These are phyloP conservation scores for Picathartes gymnocephalus DNA, from an alignment of 2,113 vertebrate species.

Conservation along the genomic window DNA sequence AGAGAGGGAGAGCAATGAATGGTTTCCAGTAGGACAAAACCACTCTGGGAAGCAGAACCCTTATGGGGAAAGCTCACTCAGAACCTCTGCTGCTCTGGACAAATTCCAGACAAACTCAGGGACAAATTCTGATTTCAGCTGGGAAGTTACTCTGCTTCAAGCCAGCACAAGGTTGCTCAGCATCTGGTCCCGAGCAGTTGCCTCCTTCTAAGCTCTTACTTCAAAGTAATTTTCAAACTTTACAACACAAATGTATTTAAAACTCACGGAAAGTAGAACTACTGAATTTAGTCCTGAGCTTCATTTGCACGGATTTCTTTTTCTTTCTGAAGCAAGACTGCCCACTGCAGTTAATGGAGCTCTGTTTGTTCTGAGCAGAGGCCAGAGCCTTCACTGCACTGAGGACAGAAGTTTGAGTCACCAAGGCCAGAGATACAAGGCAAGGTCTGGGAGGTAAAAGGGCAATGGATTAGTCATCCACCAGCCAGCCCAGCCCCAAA, in stretches of 20 bases:
- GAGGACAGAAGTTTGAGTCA: conserved; percentile 64
- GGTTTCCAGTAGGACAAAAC: background rate
- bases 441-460: conserved; percentile 64
- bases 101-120: background rate
- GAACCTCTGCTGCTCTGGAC: background rate
- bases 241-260: background rate
- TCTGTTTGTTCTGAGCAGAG: background rate
- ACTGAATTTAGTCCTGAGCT: background rate
- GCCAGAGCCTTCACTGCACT: conserved; percentile 20
- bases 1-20: background rate
- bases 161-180: background rate
- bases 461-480: conserved; percentile 65
- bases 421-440: conserved; percentile 64
- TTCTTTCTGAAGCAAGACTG: background rate
- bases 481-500: conserved; percentile 56
- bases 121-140: background rate
- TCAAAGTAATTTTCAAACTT: background rate
- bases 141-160: background rate
- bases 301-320: background rate
- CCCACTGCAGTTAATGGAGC: background rate
- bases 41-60: background rate
- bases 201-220: background rate
- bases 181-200: background rate
- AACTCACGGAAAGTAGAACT: background rate
- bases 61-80: background rate